phyloP scores from a whole-genome alignment of 2,888 invertebrate species.

The Hirtodrosophila confusa region DNA sequence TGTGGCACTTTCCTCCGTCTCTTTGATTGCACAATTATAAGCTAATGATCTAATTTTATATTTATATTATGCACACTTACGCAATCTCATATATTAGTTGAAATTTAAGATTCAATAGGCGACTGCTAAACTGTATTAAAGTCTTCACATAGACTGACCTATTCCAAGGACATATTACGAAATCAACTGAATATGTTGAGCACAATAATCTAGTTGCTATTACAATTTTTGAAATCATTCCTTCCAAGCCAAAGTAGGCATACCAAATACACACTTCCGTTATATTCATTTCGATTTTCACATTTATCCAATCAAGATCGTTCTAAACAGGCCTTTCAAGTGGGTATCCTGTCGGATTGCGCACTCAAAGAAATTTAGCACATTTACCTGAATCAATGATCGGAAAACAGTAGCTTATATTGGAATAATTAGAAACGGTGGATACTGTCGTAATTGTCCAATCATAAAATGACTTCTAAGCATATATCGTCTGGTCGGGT shows the following conservation, averaged over 20 bases:
- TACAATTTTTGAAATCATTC: too few species aligned
- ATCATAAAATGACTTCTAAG: conserved; percentile 18
- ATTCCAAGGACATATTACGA: too few species aligned
- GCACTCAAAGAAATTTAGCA: conserved; percentile 9
- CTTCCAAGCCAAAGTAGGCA: conserved; percentile 28
- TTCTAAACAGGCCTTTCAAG: conserved; percentile 20
- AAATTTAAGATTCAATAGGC: too few species aligned
- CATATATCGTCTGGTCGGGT: conserved; percentile 17
- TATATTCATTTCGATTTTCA: conserved; percentile 37
- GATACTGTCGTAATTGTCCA: background rate
- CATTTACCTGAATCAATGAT: conserved; percentile 33
- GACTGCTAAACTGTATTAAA: too few species aligned
- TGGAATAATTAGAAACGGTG: background rate
- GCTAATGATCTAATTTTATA: conserved; percentile 58
- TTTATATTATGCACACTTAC: conserved; percentile 38
- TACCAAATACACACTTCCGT: conserved; percentile 10
- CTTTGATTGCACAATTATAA: conserved; percentile 49
- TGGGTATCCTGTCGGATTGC: conserved; percentile 29
- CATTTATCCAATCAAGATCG: conserved; percentile 28
- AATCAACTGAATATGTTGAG: too few species aligned
- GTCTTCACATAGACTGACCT: too few species aligned
- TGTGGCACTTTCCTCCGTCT: conserved; percentile 12
- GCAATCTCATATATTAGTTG: background rate
- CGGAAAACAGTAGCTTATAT: conserved; percentile 2
- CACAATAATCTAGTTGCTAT: too few species aligned